Evolutionary conservation across 2,888 invertebrate species (phyloP), one percentile per base, ranked within the genome.

Genomic region (Leptarthrus brevirostris): DNA sequence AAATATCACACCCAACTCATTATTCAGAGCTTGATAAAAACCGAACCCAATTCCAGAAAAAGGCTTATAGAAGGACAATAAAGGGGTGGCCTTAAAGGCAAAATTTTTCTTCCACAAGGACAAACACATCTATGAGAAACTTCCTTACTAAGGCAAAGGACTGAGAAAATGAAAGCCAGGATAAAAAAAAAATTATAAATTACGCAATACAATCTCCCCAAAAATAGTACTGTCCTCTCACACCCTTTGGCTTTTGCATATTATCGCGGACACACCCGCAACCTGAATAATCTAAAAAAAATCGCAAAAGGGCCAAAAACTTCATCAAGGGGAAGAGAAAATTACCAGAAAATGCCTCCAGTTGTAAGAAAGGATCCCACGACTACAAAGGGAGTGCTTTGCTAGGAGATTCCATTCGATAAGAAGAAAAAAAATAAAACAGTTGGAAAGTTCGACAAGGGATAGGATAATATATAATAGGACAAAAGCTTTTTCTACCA

Each of bases 1-100:
- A 52, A 70, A 70, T 53, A 53, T 70, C 70, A 36, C 70, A 53
- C 70, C 70, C 70, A 70, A 24, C 52, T 53, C 70, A 70, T 70
- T 70, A 70, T 70, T 70, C 70, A 70, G 47, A 70, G 53, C 34
- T n/a, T 47, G 47, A 47, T 44, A 64, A 64, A 64, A 64, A n/a
- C n/a, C 64, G 44, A 64, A 64, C 20, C 64, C 47, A 18, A 64
- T 24, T 47, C 16, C 24, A 18, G 24, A 10, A 24, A 47, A 64
- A 47, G 64, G 64, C 47, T 64, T 64, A 47, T 47, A 47, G 24
- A 40, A 44, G 34, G 36, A 26, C 26, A 40, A 47, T 44, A 40
- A 44, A 64, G 64, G 64, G 64, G 20, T 64, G 64, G 47, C 64
- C 24, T n/a, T 24, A 44, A 58, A 36, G 58, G 34, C 36, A 30